Percentiles rank a stretch among this genome's conserved stretches.
Evolutionary conservation across 2,113 vertebrate species (phyloP).

Genomic region (Scomber scombrus): DNA sequence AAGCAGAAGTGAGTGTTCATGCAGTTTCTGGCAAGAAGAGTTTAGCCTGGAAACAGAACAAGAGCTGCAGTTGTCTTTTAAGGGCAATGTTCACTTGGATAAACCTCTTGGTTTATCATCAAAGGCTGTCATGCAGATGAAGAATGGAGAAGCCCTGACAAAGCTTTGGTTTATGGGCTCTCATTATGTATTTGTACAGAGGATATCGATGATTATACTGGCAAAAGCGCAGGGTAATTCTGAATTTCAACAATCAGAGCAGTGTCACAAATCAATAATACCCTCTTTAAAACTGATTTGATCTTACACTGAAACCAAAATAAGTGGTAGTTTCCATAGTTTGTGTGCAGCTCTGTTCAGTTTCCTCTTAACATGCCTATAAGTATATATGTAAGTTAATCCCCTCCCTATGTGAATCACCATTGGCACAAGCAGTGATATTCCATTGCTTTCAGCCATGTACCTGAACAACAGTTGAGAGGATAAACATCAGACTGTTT

Average conservation of each 20-base stretch:
- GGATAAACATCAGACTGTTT: constrained; percentile 80
- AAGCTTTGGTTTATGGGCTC: constrained; percentile 26
- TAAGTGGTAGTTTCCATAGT: constrained; percentile 55
- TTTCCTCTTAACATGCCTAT: constrained; percentile 49
- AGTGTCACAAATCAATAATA: constrained; percentile 11
- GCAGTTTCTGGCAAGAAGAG: not conserved
- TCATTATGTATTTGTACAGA: constrained; percentile 42
- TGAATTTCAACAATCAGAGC: constrained; percentile 8
- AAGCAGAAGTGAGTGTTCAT: constrained; percentile 37
- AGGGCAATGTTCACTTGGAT: constrained; percentile 50
- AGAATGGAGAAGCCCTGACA: constrained; percentile 51
- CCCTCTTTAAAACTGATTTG: constrained; percentile 7
- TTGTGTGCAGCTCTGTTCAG: constrained; percentile 29
- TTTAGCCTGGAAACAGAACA: constrained; percentile 42
- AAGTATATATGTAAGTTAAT: constrained; percentile 64
- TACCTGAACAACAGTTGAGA: constrained; percentile 76
- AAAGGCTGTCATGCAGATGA: constrained; percentile 66
- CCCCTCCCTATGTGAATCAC: constrained; percentile 64
- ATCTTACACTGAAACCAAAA: constrained; percentile 21
- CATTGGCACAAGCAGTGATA: constrained; percentile 68
- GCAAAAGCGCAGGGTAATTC: constrained; percentile 11
- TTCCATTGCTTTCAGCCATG: constrained; percentile 76
- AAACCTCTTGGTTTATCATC: constrained; percentile 57
- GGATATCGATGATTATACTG: constrained; percentile 36
- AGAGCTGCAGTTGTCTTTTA: constrained; percentile 30